phyloP scores from a whole-genome alignment of 2,888 invertebrate genomes.

The Thyatira batis region DNA sequence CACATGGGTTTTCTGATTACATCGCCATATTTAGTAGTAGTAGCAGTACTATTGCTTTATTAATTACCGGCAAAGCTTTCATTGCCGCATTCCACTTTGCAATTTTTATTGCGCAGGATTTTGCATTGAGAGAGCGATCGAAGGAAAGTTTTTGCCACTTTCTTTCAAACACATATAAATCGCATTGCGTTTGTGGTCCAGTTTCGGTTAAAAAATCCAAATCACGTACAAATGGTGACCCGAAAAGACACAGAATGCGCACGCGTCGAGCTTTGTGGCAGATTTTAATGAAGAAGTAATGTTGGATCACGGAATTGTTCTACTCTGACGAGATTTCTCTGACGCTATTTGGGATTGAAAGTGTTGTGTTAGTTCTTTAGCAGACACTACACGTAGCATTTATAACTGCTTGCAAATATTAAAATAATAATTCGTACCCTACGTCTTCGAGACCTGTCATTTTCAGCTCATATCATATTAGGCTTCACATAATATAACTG shows the following conservation, averaged over 20 bases:
- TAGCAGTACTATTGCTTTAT: constrained; percentile 17
- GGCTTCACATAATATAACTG: too few species aligned
- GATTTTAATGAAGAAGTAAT: constrained; percentile 43
- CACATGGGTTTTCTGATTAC: constrained; percentile 46
- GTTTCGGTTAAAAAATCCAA: constrained; percentile 47
- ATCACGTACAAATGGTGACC: constrained; percentile 62
- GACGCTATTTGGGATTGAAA: constrained; percentile 31
- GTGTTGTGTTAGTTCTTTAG: constrained; percentile 4
- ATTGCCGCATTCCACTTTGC: constrained; percentile 50
- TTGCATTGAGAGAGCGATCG: constrained; percentile 31
- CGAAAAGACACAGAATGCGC: constrained; percentile 42
- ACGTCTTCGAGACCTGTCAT: too few species aligned
- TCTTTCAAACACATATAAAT: constrained; percentile 49
- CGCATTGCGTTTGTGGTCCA: constrained; percentile 39
- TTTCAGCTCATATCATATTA: too few species aligned
- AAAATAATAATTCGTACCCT: background rate
- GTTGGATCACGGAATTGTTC: constrained; percentile 51
- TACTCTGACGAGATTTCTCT: constrained; percentile 53
- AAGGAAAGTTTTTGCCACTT: constrained; percentile 49
- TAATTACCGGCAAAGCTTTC: constrained; percentile 39
- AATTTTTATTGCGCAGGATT: constrained; percentile 27
- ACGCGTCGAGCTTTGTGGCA: constrained; percentile 35
- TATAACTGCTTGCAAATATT: too few species aligned
- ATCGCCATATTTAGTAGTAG: constrained; percentile 41
- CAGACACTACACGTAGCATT: background rate